These are phyloP conservation scores for Spodoptera littoralis DNA, from an alignment of 2,888 invertebrate species.

Conservation along the genomic window DNA sequence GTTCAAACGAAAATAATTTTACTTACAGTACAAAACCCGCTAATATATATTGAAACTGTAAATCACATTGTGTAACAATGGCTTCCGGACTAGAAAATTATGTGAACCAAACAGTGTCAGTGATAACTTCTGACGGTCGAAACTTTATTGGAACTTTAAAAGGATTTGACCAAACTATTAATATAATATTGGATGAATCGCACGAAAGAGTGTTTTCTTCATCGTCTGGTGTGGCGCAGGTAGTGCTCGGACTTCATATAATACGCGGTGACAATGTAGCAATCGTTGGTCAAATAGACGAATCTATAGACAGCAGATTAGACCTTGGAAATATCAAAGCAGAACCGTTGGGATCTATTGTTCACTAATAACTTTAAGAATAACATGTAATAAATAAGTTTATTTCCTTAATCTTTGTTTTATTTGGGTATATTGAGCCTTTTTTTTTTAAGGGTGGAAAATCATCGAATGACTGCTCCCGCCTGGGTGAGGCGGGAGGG, in stretches of 20 bases:
- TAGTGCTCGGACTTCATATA: conserved; percentile 98
- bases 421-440: not conserved
- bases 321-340: conserved; percentile 94
- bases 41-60: not conserved
- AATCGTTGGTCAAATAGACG: conserved; percentile 95
- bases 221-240: conserved; percentile 94
- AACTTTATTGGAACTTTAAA: conserved; percentile 99
- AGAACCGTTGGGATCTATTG: conserved; percentile 94
- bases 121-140: conserved; percentile 98
- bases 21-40: too few species aligned
- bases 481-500: too few species aligned
- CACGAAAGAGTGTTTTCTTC: conserved; percentile 99
- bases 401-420: conserved; percentile 31
- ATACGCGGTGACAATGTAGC: conserved; percentile 99
- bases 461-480: too few species aligned
- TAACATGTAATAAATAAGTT: conserved; percentile 68
- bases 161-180: conserved; percentile 99
- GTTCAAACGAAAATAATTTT: too few species aligned
- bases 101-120: conserved; percentile 97
- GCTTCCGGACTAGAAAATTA: conserved; percentile 95
- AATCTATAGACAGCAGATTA: conserved; percentile 93
- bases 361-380: conserved; percentile 90
- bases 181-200: conserved; percentile 98
- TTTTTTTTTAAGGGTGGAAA: too few species aligned
- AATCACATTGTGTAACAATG: conserved; percentile 83